phyloP scores from a whole-genome alignment of 2,888 invertebrate species.

The Lomographa bimaculata region DNA sequence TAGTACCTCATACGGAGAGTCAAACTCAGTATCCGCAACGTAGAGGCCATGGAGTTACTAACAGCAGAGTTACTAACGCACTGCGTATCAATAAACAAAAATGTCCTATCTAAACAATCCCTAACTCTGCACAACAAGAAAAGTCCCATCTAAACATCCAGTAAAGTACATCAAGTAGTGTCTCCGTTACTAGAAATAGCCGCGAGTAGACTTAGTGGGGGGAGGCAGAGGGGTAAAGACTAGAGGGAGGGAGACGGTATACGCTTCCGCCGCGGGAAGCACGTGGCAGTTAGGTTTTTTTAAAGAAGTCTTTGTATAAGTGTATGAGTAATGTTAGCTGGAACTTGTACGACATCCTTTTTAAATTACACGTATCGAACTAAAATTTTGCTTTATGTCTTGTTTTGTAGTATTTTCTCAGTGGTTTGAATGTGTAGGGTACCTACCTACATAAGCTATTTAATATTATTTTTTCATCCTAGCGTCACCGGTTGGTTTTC shows the following conservation, averaged over 20 bases:
- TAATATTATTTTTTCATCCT: too few relatives aligned
- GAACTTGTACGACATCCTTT: conserved; percentile 25
- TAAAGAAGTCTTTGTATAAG: conserved; percentile 14
- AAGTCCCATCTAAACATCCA: conserved; percentile 61
- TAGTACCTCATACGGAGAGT: too few relatives aligned
- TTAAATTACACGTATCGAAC: too few relatives aligned
- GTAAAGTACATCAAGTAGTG: conserved; percentile 73
- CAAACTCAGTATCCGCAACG: too few relatives aligned
- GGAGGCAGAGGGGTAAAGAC: conserved; percentile 29
- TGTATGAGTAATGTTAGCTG: conserved; percentile 32
- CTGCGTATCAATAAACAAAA: too few relatives aligned
- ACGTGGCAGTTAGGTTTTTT: conserved; percentile 58
- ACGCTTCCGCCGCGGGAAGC: conserved; percentile 60
- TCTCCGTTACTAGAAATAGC: conserved; percentile 72
- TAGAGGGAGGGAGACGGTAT: conserved; percentile 31
- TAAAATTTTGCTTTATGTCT: too few relatives aligned
- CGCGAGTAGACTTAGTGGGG: conserved; percentile 47
- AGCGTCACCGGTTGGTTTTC: too few relatives aligned
- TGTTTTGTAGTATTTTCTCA: too few relatives aligned
- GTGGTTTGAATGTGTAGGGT: too few relatives aligned
- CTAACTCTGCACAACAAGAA: conserved; percentile 44
- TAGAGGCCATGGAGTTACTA: too few relatives aligned
- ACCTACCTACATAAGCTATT: too few relatives aligned
- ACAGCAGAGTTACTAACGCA: too few relatives aligned
- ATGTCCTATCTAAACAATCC: conserved; percentile 30